These are phyloP conservation scores for Melanargia galathea DNA, from an alignment of 2,888 invertebrate genomes.

Conservation along the genomic window DNA sequence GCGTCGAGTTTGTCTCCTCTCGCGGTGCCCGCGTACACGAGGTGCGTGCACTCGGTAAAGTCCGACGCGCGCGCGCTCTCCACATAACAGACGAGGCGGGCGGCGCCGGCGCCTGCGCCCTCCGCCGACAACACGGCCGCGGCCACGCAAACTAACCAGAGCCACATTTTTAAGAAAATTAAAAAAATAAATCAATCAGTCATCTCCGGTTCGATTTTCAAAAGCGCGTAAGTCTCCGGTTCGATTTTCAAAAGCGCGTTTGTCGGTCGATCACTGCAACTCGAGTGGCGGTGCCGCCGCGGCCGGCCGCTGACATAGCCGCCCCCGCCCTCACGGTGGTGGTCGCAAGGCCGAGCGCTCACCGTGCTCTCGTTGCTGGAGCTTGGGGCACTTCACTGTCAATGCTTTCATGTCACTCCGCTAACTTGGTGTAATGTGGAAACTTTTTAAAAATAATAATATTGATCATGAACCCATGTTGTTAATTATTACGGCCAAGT, in stretches of 20 bases:
- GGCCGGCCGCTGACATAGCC: slow-evolving; percentile 62
- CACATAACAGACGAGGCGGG: slow-evolving; percentile 75
- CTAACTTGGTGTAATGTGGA: slow-evolving; percentile 35
- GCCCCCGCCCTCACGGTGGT: slow-evolving; percentile 69
- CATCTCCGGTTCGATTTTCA: slow-evolving; percentile 56
- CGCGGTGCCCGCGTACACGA: slow-evolving; percentile 73
- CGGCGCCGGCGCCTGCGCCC: slow-evolving; percentile 73
- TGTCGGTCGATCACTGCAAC: slow-evolving; percentile 65
- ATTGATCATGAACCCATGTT: no score
- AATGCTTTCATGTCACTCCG: slow-evolving; percentile 48
- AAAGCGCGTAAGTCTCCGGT: slow-evolving; percentile 65
- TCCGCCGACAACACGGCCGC: slow-evolving; percentile 57
- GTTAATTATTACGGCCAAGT: no score
- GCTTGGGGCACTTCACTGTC: slow-evolving; percentile 46
- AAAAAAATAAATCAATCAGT: slow-evolving; percentile 59
- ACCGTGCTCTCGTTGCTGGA: slow-evolving; percentile 53
- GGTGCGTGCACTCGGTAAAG: slow-evolving; percentile 77
- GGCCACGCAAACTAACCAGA: slow-evolving; percentile 62
- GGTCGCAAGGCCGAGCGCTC: slow-evolving; percentile 70
- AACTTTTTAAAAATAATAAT: slow-evolving; percentile 23
- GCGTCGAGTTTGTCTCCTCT: slow-evolving; percentile 71
- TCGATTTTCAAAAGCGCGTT: slow-evolving; percentile 64
- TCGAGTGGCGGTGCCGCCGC: slow-evolving; percentile 61
- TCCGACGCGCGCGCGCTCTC: slow-evolving; percentile 58
- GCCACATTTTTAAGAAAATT: slow-evolving; percentile 62